These are phyloP conservation scores for Chlorops oryzae DNA, from an alignment of 1,140 invertebrate species.

Conservation along the genomic window DNA sequence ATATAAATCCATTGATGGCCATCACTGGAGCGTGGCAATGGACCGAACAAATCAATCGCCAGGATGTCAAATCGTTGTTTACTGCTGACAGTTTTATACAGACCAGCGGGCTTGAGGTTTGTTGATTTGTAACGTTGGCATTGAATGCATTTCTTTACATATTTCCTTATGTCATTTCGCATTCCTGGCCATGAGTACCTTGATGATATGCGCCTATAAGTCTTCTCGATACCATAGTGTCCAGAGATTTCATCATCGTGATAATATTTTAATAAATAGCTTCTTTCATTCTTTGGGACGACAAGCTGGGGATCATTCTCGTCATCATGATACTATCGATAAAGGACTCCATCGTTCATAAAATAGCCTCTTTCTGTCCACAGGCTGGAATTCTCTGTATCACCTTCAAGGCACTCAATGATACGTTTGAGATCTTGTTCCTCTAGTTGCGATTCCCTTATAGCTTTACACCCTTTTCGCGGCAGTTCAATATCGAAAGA, in stretches of 20 bases:
- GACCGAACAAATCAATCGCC: slow-evolving; percentile 34
- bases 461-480: no score
- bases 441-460: no score
- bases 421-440: no score
- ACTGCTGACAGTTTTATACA: slow-evolving; percentile 19
- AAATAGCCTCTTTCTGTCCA: slow-evolving; percentile 23
- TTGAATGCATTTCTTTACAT: slow-evolving; percentile 25
- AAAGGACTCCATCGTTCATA: slow-evolving; percentile 25
- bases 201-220: slow-evolving; percentile 18
- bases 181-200: slow-evolving; percentile 36
- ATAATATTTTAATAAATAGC: slow-evolving; percentile 20
- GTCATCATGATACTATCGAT: slow-evolving; percentile 19
- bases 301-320: slow-evolving; percentile 28
- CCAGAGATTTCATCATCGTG: slow-evolving; percentile 26
- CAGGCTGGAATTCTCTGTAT: slow-evolving; percentile 6
- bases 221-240: slow-evolving; percentile 30
- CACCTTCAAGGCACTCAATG: background rate
- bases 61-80: slow-evolving; percentile 28
- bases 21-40: slow-evolving; percentile 20
- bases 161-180: slow-evolving; percentile 20
- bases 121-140: slow-evolving; percentile 31
- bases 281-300: slow-evolving; percentile 19
- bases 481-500: background rate
- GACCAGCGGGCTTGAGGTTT: slow-evolving; percentile 28
- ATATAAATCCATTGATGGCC: slow-evolving; percentile 33